phyloP scores from a whole-genome alignment of 2,888 invertebrate genomes.

The Zelleria hepariella region DNA sequence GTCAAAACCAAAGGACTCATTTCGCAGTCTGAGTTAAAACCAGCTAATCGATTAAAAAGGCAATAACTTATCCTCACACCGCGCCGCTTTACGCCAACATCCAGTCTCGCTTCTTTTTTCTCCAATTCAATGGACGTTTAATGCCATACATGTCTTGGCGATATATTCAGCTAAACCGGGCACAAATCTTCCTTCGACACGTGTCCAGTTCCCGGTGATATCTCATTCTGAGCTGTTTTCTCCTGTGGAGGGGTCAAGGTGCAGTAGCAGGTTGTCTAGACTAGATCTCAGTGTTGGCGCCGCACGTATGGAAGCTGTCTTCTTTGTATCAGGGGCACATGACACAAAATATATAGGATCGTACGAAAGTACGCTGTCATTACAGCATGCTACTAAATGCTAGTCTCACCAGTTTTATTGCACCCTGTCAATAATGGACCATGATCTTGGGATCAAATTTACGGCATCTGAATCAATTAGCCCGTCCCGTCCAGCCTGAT shows the following conservation, averaged over 20 bases:
- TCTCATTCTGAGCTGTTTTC: background rate
- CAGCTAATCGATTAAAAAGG: background rate
- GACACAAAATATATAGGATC: background rate
- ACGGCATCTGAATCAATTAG: too few species aligned
- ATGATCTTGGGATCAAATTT: too few species aligned
- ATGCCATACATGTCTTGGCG: background rate
- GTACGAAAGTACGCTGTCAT: too few species aligned
- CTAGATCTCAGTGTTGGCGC: background rate
- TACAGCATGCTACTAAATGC: too few species aligned
- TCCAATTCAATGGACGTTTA: constrained; percentile 1
- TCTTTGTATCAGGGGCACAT: background rate
- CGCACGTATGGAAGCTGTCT: constrained; percentile 1
- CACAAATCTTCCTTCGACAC: constrained; percentile 1
- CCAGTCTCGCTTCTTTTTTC: background rate
- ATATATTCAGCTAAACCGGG: background rate
- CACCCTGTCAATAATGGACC: too few species aligned
- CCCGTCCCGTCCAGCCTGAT: too few species aligned
- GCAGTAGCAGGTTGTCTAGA: background rate
- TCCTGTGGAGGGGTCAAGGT: background rate
- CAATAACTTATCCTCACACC: background rate
- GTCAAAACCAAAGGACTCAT: too few species aligned
- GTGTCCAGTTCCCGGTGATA: background rate
- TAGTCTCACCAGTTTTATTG: too few species aligned
- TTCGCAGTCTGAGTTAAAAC: background rate
- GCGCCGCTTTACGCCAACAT: background rate